phyloP scores from a whole-genome alignment of 2,888 invertebrate genomes.

The Cataglyphis rosenhaueri region DNA sequence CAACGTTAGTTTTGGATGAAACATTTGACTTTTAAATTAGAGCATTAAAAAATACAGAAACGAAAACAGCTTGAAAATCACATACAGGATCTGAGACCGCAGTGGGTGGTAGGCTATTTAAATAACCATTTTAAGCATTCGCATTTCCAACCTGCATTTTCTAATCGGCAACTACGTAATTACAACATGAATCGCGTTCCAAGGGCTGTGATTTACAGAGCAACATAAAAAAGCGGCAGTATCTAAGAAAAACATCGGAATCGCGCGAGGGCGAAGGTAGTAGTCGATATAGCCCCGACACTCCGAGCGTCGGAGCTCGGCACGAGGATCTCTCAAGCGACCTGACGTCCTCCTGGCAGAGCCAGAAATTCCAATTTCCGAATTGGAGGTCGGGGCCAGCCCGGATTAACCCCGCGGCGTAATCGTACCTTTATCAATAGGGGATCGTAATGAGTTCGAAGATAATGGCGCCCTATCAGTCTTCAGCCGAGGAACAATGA shows the following conservation, averaged over 20 bases:
- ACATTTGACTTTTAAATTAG: constrained; percentile 51
- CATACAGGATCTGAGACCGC: constrained; percentile 27
- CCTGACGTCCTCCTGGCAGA: constrained; percentile 79
- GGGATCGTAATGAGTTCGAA: constrained; percentile 85
- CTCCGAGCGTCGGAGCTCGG: constrained; percentile 31
- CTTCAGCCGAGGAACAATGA: constrained; percentile 83
- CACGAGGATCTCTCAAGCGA: constrained; percentile 73
- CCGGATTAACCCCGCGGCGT: constrained; percentile 77
- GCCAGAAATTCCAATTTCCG: constrained; percentile 84
- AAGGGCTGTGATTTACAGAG: constrained; percentile 47
- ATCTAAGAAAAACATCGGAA: constrained; percentile 47
- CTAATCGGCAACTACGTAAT: constrained; percentile 49
- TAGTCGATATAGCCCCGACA: constrained; percentile 49
- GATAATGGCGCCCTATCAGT: constrained; percentile 84
- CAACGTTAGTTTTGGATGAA: constrained; percentile 23
- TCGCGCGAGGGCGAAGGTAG: constrained; percentile 45
- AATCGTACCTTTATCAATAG: constrained; percentile 85
- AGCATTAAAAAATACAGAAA: constrained; percentile 39
- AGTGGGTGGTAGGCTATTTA: constrained; percentile 35
- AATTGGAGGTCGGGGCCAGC: constrained; percentile 74
- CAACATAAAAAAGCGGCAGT: constrained; percentile 45
- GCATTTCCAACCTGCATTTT: constrained; percentile 53
- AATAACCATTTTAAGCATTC: constrained; percentile 46
- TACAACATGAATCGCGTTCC: constrained; percentile 50
- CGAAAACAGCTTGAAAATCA: constrained; percentile 47